Evolutionary conservation across 2,797 vertebrate species (phyloP).

Genomic region (Megaceryle alcyon): DNA sequence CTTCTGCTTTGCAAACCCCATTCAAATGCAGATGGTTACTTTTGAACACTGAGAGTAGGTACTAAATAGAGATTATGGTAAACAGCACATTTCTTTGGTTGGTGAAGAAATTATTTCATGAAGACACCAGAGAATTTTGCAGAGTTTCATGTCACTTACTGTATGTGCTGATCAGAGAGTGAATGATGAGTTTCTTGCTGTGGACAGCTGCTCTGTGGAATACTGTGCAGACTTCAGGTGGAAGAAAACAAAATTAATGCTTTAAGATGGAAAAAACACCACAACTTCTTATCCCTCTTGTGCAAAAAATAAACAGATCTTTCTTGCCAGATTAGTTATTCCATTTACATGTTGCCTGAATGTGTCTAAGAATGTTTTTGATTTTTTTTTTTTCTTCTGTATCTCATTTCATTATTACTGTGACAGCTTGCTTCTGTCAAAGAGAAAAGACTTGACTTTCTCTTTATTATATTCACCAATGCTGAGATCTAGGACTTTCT

Average conservation of each 20-base stretch:
- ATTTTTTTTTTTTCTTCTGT: constrained; percentile 9
- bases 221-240: constrained; percentile 74
- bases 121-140: constrained; percentile 72
- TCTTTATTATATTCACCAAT: neutral
- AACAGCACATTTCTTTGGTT: constrained; percentile 71
- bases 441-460: neutral
- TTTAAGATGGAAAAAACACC: neutral
- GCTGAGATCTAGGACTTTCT: constrained; percentile 9
- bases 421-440: constrained; percentile 58
- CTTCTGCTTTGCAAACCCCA: constrained; percentile 58
- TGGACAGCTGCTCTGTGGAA: constrained; percentile 79
- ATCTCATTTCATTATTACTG: constrained; percentile 16
- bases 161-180: constrained; percentile 77
- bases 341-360: constrained; percentile 49
- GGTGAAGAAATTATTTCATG: constrained; percentile 66
- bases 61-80: constrained; percentile 75
- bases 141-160: constrained; percentile 71
- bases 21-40: constrained; percentile 60
- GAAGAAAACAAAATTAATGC: constrained; percentile 33
- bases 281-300: neutral
- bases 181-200: constrained; percentile 73
- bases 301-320: constrained; percentile 28
- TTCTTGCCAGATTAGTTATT: constrained; percentile 54
- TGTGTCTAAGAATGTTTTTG: constrained; percentile 18
- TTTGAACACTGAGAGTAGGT: constrained; percentile 62